A percentile compares a stretch with the other conserved stretches of the same genome.
Conservation (phyloP, 2,888 invertebrate genomes). For the Synanthedon tipuliformis region DNA sequence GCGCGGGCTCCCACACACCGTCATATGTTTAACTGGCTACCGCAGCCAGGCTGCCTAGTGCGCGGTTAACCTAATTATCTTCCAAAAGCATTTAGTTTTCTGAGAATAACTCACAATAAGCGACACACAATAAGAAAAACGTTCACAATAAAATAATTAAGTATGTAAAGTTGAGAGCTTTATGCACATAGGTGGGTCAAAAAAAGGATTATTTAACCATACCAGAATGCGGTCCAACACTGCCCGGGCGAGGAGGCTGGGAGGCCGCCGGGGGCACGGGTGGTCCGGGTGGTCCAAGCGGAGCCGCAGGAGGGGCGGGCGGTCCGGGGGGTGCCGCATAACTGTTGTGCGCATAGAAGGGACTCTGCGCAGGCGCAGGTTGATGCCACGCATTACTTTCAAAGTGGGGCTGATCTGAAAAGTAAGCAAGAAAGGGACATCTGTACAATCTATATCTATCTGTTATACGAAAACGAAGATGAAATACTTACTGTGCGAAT, state of each 20-base stretch:
- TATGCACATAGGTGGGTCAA: neutral
- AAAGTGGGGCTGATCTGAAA: neutral
- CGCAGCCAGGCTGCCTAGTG: too few relatives aligned
- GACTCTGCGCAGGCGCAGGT: conserved; percentile 2
- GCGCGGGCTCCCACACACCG: too few relatives aligned
- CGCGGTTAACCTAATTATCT: too few relatives aligned
- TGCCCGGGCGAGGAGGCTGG: conserved; percentile 36
- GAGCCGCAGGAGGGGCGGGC: neutral
- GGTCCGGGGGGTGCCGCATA: neutral
- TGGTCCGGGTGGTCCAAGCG: conserved; percentile 5
- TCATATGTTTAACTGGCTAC: too few relatives aligned
- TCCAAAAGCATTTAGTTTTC: too few relatives aligned
- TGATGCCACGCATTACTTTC: conserved; percentile 4
- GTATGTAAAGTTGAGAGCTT: too few relatives aligned
- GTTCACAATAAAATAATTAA: too few relatives aligned
- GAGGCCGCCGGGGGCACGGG: conserved; percentile 9
- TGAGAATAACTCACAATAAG: too few relatives aligned
- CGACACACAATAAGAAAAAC: too few relatives aligned
- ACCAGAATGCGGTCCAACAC: conserved; percentile 40
- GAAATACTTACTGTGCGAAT: too few relatives aligned
- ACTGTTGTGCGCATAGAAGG: neutral
- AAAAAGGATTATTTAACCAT: neutral
- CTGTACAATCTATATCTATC: neutral
- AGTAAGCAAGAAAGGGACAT: neutral
- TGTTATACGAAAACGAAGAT: too few relatives aligned